Evolutionary conservation across 2,797 vertebrate genomes (phyloP), one percentile per base, ranked within the genome.

Genomic region (Ctenopoma multispine): DNA sequence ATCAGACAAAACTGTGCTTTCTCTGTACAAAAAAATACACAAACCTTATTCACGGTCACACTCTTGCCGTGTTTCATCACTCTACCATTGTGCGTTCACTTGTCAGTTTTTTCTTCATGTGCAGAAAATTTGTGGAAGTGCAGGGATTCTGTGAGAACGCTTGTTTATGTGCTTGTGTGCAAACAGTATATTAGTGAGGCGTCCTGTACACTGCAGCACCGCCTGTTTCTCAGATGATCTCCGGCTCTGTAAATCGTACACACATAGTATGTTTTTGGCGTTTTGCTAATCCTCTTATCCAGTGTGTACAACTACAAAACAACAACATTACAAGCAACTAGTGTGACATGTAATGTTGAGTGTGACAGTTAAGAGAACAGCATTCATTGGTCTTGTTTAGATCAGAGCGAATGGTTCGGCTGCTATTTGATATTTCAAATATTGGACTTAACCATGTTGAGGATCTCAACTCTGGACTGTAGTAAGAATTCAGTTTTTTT

Each of bases 51-150:
- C n/a, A n/a, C n/a, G n/a, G n/a, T n/a, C n/a, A n/a, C n/a, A n/a
- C 58, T 59, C 72, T 71, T 85, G 77, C 79, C 66, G 58, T 79
- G 80, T 87, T 80, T 86, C 75, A 80, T 86, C 82, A 76, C 49
- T 75, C 47, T 18, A 36, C 10, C 41, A 4, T 5, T 7, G 17
- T 60, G 55, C 49, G 58, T 21, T n/a, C 18, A 49, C 29, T 20
- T 53, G 23, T 40, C 21, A 13, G 27, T 57, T 6, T 59, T 60
- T 48, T 60, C 41, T 53, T 31, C 49, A 56, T 63, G 57, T 44
- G 3, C 44, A 40, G 49, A 48, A 43, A 31, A 36, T 29, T 21
- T 48, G 34, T 24, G 31, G 43, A 24, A 29, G 67, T 20, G 11
- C 13, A 11, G 4, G 21, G 3, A 44, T 57, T 57, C 18, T 49